These are phyloP conservation scores for Peribatodes rhomboidaria DNA, from an alignment of 2,888 invertebrate genomes.

Conservation along the genomic window DNA sequence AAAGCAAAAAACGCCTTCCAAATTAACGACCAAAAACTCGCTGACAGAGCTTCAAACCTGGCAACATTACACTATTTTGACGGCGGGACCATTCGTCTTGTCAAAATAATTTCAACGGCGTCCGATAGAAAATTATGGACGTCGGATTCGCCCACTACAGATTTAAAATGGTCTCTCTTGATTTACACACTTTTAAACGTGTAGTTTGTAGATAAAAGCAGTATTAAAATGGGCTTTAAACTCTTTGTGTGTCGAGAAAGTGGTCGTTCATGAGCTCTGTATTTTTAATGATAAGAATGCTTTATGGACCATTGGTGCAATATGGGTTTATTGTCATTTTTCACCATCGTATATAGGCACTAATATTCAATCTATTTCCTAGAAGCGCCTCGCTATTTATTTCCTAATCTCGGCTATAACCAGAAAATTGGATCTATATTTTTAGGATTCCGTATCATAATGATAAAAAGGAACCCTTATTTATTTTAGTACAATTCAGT, in stretches of 20 bases:
- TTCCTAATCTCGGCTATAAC: no score
- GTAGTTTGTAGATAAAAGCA: slow-evolving; percentile 37
- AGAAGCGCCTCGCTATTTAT: no score
- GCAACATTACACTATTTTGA: slow-evolving; percentile 33
- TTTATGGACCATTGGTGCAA: slow-evolving; percentile 8
- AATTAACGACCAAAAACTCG: not conserved
- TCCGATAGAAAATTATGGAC: slow-evolving; percentile 48
- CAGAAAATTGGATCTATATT: no score
- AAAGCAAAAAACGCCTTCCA: not conserved
- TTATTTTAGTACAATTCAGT: no score
- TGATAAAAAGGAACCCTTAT: no score
- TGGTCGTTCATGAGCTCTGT: slow-evolving; percentile 26
- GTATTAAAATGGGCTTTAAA: slow-evolving; percentile 27
- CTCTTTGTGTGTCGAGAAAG: slow-evolving; percentile 29
- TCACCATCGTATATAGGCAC: not conserved
- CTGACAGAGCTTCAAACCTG: not conserved
- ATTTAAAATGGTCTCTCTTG: slow-evolving; percentile 37
- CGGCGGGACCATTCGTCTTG: slow-evolving; percentile 56
- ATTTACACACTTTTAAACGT: slow-evolving; percentile 46
- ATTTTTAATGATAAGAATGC: slow-evolving; percentile 28
- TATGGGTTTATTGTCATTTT: slow-evolving; percentile 8
- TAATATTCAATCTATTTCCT: not conserved
- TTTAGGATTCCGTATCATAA: no score
- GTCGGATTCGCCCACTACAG: slow-evolving; percentile 44
- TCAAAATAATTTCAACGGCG: slow-evolving; percentile 56